Evolutionary conservation across 2,888 invertebrate genomes (phyloP).

Genomic region (Pachliopta kotzebuea): DNA sequence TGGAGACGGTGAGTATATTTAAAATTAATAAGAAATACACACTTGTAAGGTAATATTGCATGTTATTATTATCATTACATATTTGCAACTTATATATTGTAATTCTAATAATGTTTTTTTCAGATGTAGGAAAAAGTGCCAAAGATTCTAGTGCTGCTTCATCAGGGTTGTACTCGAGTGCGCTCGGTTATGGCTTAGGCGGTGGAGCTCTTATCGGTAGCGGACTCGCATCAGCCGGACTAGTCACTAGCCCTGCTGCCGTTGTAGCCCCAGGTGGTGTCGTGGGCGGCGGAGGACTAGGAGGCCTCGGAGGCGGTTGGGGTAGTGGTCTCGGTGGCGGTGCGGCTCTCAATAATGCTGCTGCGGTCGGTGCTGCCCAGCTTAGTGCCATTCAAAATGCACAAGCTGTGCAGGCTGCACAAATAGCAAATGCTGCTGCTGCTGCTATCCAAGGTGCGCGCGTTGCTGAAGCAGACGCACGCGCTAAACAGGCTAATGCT

Average conservation of each 20-base stretch:
- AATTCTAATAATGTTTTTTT: background rate
- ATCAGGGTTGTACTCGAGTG: constrained; percentile 22
- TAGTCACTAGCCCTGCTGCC: constrained; percentile 39
- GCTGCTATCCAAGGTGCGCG: constrained; percentile 72
- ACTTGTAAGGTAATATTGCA: no score
- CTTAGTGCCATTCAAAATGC: constrained; percentile 73
- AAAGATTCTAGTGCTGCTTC: constrained; percentile 45
- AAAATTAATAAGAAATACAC: background rate
- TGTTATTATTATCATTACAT: background rate
- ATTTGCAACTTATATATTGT: background rate
- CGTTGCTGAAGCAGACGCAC: constrained; percentile 64
- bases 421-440: constrained; percentile 68
- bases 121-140: constrained; percentile 40
- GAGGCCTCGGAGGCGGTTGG: constrained; percentile 20
- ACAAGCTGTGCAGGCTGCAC: constrained; percentile 66
- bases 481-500: constrained; percentile 64
- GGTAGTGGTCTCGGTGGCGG: constrained; percentile 46
- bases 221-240: constrained; percentile 34
- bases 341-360: constrained; percentile 64
- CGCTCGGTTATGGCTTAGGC: constrained; percentile 34
- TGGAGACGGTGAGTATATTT: constrained; percentile 57
- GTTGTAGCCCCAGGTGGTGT: constrained; percentile 35
- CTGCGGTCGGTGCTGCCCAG: constrained; percentile 66
- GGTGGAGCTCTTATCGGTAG: constrained; percentile 35
- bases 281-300: constrained; percentile 28